Conservation (phyloP, 2,888 invertebrate genomes). For the Acrobeloides nanus region DNA sequence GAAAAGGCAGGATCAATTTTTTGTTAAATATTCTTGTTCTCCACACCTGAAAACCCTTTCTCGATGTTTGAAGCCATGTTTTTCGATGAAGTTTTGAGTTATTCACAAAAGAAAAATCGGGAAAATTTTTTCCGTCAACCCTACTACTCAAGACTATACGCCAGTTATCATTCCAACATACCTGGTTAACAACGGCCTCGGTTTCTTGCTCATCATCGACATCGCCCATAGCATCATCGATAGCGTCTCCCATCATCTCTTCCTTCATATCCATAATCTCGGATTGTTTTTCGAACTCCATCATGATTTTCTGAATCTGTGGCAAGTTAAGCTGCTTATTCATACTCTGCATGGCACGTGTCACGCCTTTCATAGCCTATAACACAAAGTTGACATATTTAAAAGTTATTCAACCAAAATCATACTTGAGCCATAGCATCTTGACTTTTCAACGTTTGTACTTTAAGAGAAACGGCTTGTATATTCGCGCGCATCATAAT, state of each 20-base stretch:
- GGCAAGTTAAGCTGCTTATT: slow-evolving; percentile 86
- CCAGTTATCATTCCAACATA: slow-evolving; percentile 9
- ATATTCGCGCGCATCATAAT: slow-evolving; percentile 99
- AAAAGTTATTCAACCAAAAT: background rate
- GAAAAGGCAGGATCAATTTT: too few species aligned
- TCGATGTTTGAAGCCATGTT: too few species aligned
- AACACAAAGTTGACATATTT: slow-evolving; percentile 3
- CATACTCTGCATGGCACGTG: slow-evolving; percentile 95
- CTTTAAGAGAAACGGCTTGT: slow-evolving; percentile 90
- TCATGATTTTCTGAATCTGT: slow-evolving; percentile 85
- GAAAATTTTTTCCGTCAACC: too few species aligned
- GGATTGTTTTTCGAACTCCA: slow-evolving; percentile 86
- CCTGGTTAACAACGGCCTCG: slow-evolving; percentile 48
- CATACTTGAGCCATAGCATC: slow-evolving; percentile 84
- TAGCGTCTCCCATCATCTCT: slow-evolving; percentile 98
- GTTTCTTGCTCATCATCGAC: slow-evolving; percentile 96
- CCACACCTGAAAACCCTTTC: too few species aligned
- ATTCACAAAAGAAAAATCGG: too few species aligned
- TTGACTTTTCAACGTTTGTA: slow-evolving; percentile 92
- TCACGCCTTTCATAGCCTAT: slow-evolving; percentile 92
- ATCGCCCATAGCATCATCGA: slow-evolving; percentile 98
- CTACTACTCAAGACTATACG: background rate
- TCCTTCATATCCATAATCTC: slow-evolving; percentile 99
- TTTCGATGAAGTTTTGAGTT: too few species aligned
- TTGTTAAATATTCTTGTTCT: too few species aligned